Conservation (phyloP, 2,113 vertebrate genomes). For the Microcebus ravelobensis region DNA sequence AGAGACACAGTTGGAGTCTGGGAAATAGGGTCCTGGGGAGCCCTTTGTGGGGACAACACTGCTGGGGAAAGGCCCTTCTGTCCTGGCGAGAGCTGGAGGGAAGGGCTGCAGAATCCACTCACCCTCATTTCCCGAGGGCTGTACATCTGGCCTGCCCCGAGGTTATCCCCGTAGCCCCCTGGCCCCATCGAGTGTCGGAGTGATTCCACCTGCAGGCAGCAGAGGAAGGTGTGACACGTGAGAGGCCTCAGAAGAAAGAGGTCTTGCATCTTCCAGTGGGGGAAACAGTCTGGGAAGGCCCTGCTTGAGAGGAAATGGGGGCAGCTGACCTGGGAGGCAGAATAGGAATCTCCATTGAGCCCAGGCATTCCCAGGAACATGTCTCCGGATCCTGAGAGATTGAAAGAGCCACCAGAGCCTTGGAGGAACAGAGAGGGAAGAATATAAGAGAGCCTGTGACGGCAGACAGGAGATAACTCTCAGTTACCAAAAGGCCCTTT, state of each 20-base stretch:
- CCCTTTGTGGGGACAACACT: background rate
- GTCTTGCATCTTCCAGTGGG: background rate
- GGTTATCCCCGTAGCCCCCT: conserved; percentile 85
- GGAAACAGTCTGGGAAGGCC: background rate
- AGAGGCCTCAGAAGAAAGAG: background rate
- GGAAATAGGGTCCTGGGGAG: background rate
- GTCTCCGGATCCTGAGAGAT: conserved; percentile 93
- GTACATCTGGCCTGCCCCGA: conserved; percentile 83
- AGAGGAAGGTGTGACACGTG: background rate
- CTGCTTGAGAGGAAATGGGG: background rate
- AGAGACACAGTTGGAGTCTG: background rate
- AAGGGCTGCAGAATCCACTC: conserved; percentile 54
- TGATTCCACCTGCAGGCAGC: conserved; percentile 80
- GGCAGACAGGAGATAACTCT: background rate
- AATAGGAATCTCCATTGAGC: conserved; percentile 92
- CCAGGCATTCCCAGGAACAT: conserved; percentile 93
- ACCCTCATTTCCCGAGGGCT: conserved; percentile 88
- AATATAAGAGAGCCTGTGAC: background rate
- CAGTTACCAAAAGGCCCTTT: background rate
- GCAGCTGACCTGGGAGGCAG: conserved; percentile 89
- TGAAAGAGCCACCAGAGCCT: conserved; percentile 94
- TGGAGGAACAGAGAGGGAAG: conserved; percentile 25
- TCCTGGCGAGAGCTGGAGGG: background rate
- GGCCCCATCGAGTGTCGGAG: conserved; percentile 85
- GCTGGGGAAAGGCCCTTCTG: background rate